Conservation (phyloP, 2,797 vertebrate genomes). For the Taenioides sp. region DNA sequence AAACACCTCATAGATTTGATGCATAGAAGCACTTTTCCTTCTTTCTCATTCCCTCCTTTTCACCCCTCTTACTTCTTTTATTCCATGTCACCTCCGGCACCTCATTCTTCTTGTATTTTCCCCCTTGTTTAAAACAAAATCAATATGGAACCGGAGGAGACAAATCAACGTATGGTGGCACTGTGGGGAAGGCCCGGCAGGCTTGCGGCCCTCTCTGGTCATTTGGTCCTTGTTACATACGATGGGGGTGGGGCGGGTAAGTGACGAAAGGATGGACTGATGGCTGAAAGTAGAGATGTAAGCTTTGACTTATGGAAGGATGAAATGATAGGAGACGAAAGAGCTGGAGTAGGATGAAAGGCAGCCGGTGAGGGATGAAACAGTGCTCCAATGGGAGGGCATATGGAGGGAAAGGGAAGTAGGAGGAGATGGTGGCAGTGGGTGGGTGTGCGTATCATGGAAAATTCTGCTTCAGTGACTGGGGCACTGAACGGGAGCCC, state of each 20-base stretch:
- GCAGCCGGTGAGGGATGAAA: slow-evolving; percentile 64
- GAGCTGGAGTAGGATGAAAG: slow-evolving; percentile 70
- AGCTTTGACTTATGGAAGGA: slow-evolving; percentile 68
- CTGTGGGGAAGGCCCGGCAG: slow-evolving; percentile 54
- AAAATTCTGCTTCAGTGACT: slow-evolving; percentile 74
- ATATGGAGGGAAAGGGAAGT: slow-evolving; percentile 56
- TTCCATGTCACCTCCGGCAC: slow-evolving; percentile 66
- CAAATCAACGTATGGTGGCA: slow-evolving; percentile 71
- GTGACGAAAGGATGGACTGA: slow-evolving; percentile 35
- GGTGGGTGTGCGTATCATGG: slow-evolving; percentile 59
- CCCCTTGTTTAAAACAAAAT: slow-evolving; percentile 79
- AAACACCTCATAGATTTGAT: slow-evolving; percentile 54
- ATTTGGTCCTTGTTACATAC: slow-evolving; percentile 47
- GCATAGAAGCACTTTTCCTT: slow-evolving; percentile 50
- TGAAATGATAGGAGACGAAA: slow-evolving; percentile 69
- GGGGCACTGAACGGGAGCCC: slow-evolving; percentile 69
- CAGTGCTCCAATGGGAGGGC: slow-evolving; percentile 60
- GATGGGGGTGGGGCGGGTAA: slow-evolving; percentile 30
- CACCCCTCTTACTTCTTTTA: slow-evolving; percentile 25
- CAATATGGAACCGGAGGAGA: slow-evolving; percentile 76
- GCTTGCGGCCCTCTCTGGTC: slow-evolving; percentile 54
- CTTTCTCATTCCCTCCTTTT: slow-evolving; percentile 22
- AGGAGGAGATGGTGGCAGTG: slow-evolving; percentile 25
- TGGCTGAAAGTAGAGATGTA: slow-evolving; percentile 63
- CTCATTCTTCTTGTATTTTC: slow-evolving; percentile 77